Conservation (phyloP, 1,140 invertebrate genomes). For the Macrosteles quadrilineatus region DNA sequence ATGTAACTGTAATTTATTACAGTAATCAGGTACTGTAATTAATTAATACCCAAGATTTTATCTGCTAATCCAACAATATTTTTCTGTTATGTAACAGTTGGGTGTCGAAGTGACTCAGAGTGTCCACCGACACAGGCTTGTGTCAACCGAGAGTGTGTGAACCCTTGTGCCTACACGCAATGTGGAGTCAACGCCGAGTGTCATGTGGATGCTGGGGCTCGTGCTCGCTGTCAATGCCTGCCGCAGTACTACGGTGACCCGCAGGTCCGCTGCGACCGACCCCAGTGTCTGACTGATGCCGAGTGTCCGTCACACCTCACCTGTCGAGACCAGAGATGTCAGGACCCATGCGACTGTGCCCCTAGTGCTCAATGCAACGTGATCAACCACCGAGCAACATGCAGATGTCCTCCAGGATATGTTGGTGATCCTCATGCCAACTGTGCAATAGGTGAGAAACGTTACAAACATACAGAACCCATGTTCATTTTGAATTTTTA, state of each 20-base stretch:
- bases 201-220: slow-evolving; percentile 68
- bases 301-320: slow-evolving; percentile 75
- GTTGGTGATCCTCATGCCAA: slow-evolving; percentile 71
- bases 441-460: slow-evolving; percentile 60
- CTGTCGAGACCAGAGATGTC: slow-evolving; percentile 72
- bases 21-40: no score
- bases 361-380: slow-evolving; percentile 73
- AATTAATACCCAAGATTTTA: no score
- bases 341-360: slow-evolving; percentile 76
- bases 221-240: slow-evolving; percentile 77
- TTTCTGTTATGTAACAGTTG: no score
- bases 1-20: no score
- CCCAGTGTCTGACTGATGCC: slow-evolving; percentile 71
- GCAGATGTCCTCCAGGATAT: slow-evolving; percentile 80
- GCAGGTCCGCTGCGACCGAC: slow-evolving; percentile 69
- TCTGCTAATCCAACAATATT: no score
- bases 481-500: no score
- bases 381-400: slow-evolving; percentile 71
- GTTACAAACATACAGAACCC: no score
- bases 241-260: slow-evolving; percentile 75
- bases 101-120: slow-evolving; percentile 82
- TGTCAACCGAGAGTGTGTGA: slow-evolving; percentile 78
- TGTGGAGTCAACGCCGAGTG: slow-evolving; percentile 84
- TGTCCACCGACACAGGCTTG: slow-evolving; percentile 82
- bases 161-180: slow-evolving; percentile 75